phyloP scores from a whole-genome alignment of 2,113 vertebrate species.

The Tapirus terrestris region DNA sequence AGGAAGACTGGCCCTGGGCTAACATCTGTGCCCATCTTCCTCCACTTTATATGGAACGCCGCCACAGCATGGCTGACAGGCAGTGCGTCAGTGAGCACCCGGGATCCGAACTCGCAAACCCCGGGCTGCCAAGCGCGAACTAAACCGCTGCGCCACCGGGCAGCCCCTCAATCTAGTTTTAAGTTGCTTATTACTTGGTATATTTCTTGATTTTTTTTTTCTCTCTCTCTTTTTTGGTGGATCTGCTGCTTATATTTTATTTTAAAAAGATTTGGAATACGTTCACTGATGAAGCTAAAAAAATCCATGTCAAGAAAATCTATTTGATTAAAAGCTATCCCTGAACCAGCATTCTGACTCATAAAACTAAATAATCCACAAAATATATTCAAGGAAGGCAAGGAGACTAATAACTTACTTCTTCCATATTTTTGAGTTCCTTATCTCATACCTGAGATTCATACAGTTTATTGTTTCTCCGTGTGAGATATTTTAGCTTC shows the following conservation, averaged over 20 bases:
- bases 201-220: neutral
- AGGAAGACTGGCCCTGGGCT: too few species aligned
- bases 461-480: neutral
- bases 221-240: neutral
- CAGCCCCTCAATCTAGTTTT: neutral
- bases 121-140: too few species aligned
- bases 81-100: too few species aligned
- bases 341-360: slow-evolving; percentile 7
- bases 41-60: too few species aligned
- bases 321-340: slow-evolving; percentile 46
- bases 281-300: neutral
- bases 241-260: neutral
- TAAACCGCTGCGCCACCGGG: too few species aligned
- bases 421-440: neutral
- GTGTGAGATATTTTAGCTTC: neutral
- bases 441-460: neutral
- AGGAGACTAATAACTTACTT: neutral
- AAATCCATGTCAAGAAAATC: neutral
- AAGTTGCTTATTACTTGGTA: neutral
- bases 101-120: too few species aligned
- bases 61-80: too few species aligned
- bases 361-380: slow-evolving; percentile 28
- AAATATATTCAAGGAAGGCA: slow-evolving; percentile 4
- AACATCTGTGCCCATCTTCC: too few species aligned
- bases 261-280: neutral